Evolutionary conservation across 2,888 invertebrate genomes (phyloP).

Genomic region (Hedya salicella): DNA sequence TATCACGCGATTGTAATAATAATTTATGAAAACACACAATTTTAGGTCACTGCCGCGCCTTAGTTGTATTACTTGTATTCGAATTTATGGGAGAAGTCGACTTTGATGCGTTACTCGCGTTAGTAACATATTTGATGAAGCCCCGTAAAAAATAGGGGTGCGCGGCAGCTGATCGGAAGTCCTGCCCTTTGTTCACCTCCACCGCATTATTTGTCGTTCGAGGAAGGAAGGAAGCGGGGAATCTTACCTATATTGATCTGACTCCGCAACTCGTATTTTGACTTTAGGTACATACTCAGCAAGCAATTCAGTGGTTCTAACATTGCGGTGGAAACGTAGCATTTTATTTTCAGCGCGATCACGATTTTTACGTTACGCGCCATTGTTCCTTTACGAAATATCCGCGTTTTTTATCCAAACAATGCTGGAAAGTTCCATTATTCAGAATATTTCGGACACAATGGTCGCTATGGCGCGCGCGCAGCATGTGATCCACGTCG

Average conservation of each 20-base stretch:
- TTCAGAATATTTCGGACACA: slow-evolving; percentile 75
- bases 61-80: slow-evolving; percentile 21
- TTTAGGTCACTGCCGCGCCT: slow-evolving; percentile 34
- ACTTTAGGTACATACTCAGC: slow-evolving; percentile 7
- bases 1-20: slow-evolving; percentile 40
- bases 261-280: slow-evolving; percentile 44
- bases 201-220: slow-evolving; percentile 68
- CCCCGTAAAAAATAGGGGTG: slow-evolving; percentile 75
- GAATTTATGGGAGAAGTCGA: slow-evolving; percentile 23
- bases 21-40: slow-evolving; percentile 30
- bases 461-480: slow-evolving; percentile 75
- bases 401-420: slow-evolving; percentile 75
- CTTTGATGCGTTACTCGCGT: slow-evolving; percentile 55
- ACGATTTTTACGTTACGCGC: slow-evolving; percentile 63
- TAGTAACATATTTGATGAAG: slow-evolving; percentile 79
- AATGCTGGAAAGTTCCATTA: slow-evolving; percentile 78
- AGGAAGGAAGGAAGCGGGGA: slow-evolving; percentile 73
- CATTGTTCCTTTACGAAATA: slow-evolving; percentile 75
- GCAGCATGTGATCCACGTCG: slow-evolving; percentile 77
- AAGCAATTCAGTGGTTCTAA: slow-evolving; percentile 24
- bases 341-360: slow-evolving; percentile 50
- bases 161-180: slow-evolving; percentile 85
- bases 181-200: slow-evolving; percentile 79
- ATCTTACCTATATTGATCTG: slow-evolving; percentile 41
- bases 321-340: slow-evolving; percentile 11